phyloP scores from a whole-genome alignment of 2,888 invertebrate genomes.

The Galeruca laticollis region DNA sequence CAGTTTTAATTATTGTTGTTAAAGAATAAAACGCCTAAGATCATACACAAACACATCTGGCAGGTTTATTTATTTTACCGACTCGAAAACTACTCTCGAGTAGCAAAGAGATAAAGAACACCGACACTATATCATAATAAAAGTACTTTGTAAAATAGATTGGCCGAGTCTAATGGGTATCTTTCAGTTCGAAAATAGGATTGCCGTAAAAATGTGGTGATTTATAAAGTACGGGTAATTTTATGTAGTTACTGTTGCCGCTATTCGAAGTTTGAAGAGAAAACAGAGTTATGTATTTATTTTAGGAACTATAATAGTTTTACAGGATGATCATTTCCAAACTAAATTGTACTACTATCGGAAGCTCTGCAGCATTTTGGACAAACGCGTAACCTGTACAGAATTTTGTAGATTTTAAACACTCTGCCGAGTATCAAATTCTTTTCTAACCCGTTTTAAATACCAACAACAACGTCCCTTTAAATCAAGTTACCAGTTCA shows the following conservation, averaged over 20 bases:
- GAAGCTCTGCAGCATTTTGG: too few relatives aligned
- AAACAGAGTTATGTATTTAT: not conserved
- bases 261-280: not conserved
- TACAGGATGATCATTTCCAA: too few relatives aligned
- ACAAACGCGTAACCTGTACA: too few relatives aligned
- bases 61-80: slow-evolving; percentile 48
- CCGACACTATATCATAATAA: slow-evolving; percentile 50
- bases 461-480: too few relatives aligned
- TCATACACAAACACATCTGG: slow-evolving; percentile 46
- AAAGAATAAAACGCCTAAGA: slow-evolving; percentile 11
- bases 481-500: too few relatives aligned
- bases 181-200: slow-evolving; percentile 44
- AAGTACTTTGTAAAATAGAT: slow-evolving; percentile 49
- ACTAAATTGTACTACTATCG: too few relatives aligned
- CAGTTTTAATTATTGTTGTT: slow-evolving; percentile 44
- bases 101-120: slow-evolving; percentile 41
- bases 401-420: too few relatives aligned
- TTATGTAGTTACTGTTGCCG: slow-evolving; percentile 3
- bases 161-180: slow-evolving; percentile 47
- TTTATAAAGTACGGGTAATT: slow-evolving; percentile 18
- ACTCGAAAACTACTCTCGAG: slow-evolving; percentile 1
- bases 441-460: too few relatives aligned
- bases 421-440: too few relatives aligned
- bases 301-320: not conserved
- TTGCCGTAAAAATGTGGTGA: slow-evolving; percentile 26